phyloP scores from a whole-genome alignment of 2,113 vertebrate genomes.

The Psittacus erithacus region DNA sequence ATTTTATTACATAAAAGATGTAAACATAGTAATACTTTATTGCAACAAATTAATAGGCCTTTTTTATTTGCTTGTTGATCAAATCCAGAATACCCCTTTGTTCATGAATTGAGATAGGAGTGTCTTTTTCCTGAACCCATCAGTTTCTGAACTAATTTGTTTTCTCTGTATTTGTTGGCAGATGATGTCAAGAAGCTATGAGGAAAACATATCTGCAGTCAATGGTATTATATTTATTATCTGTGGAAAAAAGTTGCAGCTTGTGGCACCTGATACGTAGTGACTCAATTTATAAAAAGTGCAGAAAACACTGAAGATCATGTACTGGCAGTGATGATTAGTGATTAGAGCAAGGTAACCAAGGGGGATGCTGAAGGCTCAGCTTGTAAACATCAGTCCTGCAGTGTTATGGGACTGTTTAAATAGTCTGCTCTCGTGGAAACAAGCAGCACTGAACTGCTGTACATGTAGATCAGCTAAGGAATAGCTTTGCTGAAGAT shows the following conservation, averaged over 20 bases:
- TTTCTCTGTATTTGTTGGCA: conserved; percentile 70
- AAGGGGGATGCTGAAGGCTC: background rate
- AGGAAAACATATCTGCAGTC: conserved; percentile 79
- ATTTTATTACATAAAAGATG: background rate
- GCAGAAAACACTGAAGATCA: background rate
- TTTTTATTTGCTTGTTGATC: background rate
- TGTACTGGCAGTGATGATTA: background rate
- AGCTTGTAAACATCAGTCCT: background rate
- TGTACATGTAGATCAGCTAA: background rate
- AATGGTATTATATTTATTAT: conserved; percentile 77
- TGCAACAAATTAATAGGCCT: background rate
- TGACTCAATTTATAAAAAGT: background rate
- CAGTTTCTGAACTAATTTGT: conserved; percentile 33
- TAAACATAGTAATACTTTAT: background rate
- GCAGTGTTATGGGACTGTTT: background rate
- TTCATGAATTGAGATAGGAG: background rate
- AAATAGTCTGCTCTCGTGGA: background rate
- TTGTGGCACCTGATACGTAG: background rate
- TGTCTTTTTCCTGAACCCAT: background rate
- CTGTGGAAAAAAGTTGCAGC: background rate
- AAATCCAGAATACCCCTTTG: background rate
- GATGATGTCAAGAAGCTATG: conserved; percentile 84
- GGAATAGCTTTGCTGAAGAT: background rate
- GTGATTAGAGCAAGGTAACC: background rate
- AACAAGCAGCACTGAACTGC: background rate